Conservation (phyloP, 1,140 invertebrate genomes). For the Cyphomyrmex costatus region DNA sequence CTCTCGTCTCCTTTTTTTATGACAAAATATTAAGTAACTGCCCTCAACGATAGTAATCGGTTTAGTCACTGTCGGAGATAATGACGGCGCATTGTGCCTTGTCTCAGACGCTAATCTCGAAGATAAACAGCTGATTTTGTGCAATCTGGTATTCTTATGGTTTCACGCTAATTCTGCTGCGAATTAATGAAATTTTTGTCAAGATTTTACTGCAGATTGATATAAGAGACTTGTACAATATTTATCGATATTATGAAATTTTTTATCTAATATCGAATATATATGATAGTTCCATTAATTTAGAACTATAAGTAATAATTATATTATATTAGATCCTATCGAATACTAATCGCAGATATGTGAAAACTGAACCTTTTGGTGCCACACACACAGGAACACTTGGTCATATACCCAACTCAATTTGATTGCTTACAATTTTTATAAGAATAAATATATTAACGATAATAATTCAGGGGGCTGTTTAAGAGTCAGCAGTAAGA, state of each 20-base stretch:
- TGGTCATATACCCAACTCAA: no score
- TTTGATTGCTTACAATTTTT: no score
- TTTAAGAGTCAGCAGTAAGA: no score
- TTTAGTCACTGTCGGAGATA: constrained; percentile 68
- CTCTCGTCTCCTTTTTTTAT: constrained; percentile 43
- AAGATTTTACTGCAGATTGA: neutral
- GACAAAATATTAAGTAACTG: constrained; percentile 70
- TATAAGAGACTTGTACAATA: neutral
- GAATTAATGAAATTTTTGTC: constrained; percentile 49
- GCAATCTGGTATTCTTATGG: constrained; percentile 16
- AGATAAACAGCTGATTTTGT: constrained; percentile 64
- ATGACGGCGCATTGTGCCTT: constrained; percentile 64
- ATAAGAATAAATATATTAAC: no score
- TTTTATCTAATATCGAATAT: neutral
- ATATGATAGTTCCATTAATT: neutral
- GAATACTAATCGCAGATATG: neutral
- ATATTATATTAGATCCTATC: neutral
- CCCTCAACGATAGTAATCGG: constrained; percentile 61
- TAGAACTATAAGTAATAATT: neutral
- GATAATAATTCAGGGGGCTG: no score
- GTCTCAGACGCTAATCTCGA: constrained; percentile 65
- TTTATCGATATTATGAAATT: neutral
- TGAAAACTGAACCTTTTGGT: neutral
- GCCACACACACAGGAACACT: no score
- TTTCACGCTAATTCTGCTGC: constrained; percentile 42